These are phyloP conservation scores for Zingel zingel DNA, from an alignment of 2,113 vertebrate genomes.

Conservation along the genomic window DNA sequence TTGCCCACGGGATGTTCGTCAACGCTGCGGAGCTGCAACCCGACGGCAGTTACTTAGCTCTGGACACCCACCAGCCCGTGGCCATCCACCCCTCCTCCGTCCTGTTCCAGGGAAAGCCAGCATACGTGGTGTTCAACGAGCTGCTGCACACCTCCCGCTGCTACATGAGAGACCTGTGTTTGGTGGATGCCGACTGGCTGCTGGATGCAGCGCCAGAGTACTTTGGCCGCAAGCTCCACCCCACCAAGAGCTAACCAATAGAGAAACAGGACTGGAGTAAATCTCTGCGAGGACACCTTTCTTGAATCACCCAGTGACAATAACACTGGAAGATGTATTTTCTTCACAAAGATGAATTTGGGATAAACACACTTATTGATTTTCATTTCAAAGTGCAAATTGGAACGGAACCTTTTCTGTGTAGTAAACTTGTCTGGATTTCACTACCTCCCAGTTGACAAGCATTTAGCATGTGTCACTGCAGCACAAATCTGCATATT, in stretches of 20 bases:
- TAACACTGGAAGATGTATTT: neutral
- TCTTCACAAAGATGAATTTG: slow-evolving; percentile 7
- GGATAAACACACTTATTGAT: slow-evolving; percentile 4
- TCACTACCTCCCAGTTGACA: slow-evolving; percentile 67
- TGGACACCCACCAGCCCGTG: slow-evolving; percentile 90
- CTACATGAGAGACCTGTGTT: slow-evolving; percentile 96
- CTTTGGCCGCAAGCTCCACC: slow-evolving; percentile 89
- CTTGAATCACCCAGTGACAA: slow-evolving; percentile 6
- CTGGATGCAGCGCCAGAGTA: slow-evolving; percentile 91
- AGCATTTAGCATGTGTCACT: slow-evolving; percentile 37
- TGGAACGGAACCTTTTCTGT: slow-evolving; percentile 18
- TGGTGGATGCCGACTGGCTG: slow-evolving; percentile 94
- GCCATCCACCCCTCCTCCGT: slow-evolving; percentile 95
- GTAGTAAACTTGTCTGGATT: slow-evolving; percentile 31
- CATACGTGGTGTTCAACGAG: slow-evolving; percentile 92
- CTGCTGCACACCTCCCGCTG: slow-evolving; percentile 93
- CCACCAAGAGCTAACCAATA: slow-evolving; percentile 75
- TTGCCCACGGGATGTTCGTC: slow-evolving; percentile 94
- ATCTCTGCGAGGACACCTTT: neutral
- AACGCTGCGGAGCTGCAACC: slow-evolving; percentile 92
- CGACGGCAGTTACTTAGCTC: slow-evolving; percentile 89
- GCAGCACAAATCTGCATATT: slow-evolving; percentile 50
- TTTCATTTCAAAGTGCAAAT: neutral
- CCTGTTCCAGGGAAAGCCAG: slow-evolving; percentile 93
- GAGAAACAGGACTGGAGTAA: slow-evolving; percentile 9